A percentile compares a stretch with the other conserved stretches of the same genome.
Conservation (phyloP, 2,888 invertebrate genomes). For the Ptychoptera albimana region DNA sequence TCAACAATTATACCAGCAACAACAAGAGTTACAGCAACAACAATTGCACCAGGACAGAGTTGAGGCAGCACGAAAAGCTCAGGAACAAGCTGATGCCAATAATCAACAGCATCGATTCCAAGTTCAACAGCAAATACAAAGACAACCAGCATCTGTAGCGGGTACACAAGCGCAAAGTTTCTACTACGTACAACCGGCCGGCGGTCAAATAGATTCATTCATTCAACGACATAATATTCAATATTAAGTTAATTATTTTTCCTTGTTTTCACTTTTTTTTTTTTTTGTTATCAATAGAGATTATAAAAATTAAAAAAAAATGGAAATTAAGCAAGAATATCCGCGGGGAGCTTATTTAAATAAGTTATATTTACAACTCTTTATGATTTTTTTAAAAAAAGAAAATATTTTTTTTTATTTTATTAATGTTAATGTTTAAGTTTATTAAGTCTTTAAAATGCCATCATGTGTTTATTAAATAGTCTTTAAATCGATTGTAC, state of each 20-base stretch:
- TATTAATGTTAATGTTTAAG: too few relatives aligned
- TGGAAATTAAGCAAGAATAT: too few relatives aligned
- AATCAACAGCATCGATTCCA: constrained; percentile 8
- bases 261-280: neutral
- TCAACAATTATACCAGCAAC: constrained; percentile 47
- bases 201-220: constrained; percentile 59
- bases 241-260: constrained; percentile 28
- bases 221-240: constrained; percentile 55
- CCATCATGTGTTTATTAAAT: too few relatives aligned
- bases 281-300: neutral
- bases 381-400: too few relatives aligned
- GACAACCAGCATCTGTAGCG: constrained; percentile 14
- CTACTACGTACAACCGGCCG: constrained; percentile 40
- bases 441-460: too few relatives aligned
- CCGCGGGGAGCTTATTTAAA: too few relatives aligned
- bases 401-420: too few relatives aligned
- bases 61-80: constrained; percentile 36
- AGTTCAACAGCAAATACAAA: constrained; percentile 4
- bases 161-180: constrained; percentile 29
- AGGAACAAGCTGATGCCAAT: constrained; percentile 18
- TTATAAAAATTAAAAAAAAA: too few relatives aligned
- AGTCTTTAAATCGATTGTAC: too few relatives aligned
- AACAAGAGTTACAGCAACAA: constrained; percentile 50
- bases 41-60: constrained; percentile 42
- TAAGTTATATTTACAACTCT: too few relatives aligned